Conservation (phyloP, 1,140 invertebrate genomes). For the Bradynema listronoti region DNA sequence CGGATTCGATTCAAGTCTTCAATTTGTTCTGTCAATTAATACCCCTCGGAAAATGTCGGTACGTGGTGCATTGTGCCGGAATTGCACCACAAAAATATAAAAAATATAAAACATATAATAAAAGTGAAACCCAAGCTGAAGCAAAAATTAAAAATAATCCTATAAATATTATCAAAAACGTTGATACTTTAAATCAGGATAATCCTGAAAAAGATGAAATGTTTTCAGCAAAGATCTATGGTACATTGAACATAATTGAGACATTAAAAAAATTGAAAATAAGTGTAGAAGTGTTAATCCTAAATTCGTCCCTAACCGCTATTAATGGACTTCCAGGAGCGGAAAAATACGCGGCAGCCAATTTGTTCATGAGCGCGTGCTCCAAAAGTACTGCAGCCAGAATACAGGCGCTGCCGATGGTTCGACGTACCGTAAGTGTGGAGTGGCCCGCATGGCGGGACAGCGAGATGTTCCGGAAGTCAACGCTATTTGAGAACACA, state of each 20-base stretch:
- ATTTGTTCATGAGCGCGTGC: conserved; percentile 37
- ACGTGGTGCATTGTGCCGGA: conserved; percentile 19
- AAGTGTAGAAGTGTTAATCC: conserved; percentile 23
- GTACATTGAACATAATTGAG: conserved; percentile 1
- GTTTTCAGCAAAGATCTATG: no score
- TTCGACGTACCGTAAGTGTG: conserved; percentile 22
- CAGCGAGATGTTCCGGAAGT: conserved; percentile 22
- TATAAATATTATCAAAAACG: no score
- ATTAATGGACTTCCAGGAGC: conserved; percentile 30
- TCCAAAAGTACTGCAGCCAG: conserved; percentile 8
- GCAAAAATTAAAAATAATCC: background rate
- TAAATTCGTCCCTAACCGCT: conserved; percentile 38
- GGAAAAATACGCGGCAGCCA: conserved; percentile 36
- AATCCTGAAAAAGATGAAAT: background rate
- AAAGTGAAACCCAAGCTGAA: background rate
- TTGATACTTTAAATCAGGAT: no score
- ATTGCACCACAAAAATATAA: no score
- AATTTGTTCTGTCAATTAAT: no score
- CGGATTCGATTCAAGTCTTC: no score
- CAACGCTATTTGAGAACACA: background rate
- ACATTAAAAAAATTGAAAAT: conserved; percentile 15
- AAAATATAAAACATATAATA: background rate
- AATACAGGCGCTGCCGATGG: background rate
- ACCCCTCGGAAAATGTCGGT: no score
- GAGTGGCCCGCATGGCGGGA: conserved; percentile 35